A percentile compares a stretch with the other conserved stretches of the same genome.
Conservation (phyloP, 2,797 vertebrate species). For the Cyclopterus lumpus region DNA sequence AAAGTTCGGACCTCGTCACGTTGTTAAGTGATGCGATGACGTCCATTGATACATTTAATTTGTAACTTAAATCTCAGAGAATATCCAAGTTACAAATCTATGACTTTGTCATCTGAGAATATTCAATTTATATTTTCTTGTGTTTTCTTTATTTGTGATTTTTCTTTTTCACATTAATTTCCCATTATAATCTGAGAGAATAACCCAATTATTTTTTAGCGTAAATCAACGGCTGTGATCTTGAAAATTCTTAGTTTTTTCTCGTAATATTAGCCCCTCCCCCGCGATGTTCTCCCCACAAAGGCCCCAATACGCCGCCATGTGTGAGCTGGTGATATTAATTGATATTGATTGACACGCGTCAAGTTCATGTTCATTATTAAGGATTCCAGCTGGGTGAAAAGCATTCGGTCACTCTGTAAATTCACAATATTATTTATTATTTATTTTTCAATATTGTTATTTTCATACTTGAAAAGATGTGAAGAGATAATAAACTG, state of each 20-base stretch:
- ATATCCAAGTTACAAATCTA: no score
- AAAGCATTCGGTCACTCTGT: conserved; percentile 2
- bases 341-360: conserved; percentile 24
- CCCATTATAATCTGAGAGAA: background rate
- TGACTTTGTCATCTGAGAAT: no score
- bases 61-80: no score
- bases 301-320: background rate
- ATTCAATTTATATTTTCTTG: no score
- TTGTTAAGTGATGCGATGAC: no score
- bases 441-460: conserved; percentile 76
- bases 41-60: no score
- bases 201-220: background rate
- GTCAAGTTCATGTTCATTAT: background rate
- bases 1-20: no score
- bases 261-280: background rate
- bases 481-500: conserved; percentile 61
- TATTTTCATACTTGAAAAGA: conserved; percentile 74
- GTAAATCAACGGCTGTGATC: background rate
- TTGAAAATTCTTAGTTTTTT: background rate
- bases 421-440: conserved; percentile 70
- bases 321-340: conserved; percentile 26
- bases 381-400: background rate
- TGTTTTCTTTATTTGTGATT: no score
- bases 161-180: no score
- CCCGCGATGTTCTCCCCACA: background rate